Percentiles rank a stretch among this genome's conserved stretches.
These are phyloP conservation scores for Thera obeliscata DNA, from an alignment of 2,888 invertebrate species.

Conservation along the genomic window DNA sequence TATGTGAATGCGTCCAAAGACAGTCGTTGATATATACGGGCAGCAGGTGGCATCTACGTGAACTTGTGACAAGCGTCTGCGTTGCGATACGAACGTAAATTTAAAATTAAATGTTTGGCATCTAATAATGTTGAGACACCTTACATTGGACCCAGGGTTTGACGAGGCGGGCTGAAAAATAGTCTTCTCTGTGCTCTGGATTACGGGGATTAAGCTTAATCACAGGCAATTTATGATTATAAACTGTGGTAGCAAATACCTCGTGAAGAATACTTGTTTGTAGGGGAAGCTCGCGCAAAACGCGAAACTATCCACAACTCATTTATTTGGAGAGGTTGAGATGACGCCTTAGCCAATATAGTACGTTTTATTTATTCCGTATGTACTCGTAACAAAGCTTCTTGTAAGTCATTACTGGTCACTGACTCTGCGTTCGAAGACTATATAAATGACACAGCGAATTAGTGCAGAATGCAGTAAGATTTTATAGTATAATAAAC, in stretches of 20 bases:
- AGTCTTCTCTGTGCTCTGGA: conserved; percentile 19
- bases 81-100: conserved; percentile 46
- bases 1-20: conserved; percentile 43
- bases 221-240: no score
- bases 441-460: background rate
- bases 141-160: conserved; percentile 33
- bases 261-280: no score
- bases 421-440: background rate
- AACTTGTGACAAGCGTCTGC: conserved; percentile 56
- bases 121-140: conserved; percentile 46
- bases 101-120: conserved; percentile 57
- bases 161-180: conserved; percentile 28
- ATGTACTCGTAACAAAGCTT: background rate
- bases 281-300: no score
- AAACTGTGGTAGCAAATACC: no score
- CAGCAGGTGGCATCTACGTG: conserved; percentile 63
- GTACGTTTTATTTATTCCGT: background rate
- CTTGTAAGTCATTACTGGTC: background rate
- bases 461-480: background rate
- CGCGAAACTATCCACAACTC: no score
- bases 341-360: no score
- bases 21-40: conserved; percentile 62
- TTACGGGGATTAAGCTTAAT: conserved; percentile 1
- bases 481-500: conserved; percentile 1
- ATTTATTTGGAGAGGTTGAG: no score